phyloP scores from a whole-genome alignment of 2,113 vertebrate species.

The Sorex araneus region DNA sequence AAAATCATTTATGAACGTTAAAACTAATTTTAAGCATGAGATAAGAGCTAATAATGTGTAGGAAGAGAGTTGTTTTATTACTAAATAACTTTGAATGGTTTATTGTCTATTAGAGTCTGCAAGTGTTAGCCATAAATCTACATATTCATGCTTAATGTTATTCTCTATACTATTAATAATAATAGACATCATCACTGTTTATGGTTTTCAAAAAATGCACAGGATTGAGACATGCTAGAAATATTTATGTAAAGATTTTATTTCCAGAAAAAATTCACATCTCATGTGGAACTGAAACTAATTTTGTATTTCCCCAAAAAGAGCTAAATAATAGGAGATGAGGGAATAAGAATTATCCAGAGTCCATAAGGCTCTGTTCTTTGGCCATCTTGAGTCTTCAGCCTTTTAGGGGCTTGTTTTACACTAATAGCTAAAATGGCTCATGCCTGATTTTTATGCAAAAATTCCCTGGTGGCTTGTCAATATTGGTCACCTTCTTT shows the following conservation, averaged over 20 bases:
- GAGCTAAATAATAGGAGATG: background rate
- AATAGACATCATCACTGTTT: background rate
- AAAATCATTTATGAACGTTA: background rate
- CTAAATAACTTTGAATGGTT: background rate
- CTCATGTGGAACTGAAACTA: background rate
- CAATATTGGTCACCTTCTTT: background rate
- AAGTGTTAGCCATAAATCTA: background rate
- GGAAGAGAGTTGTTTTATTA: background rate
- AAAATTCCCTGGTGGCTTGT: background rate
- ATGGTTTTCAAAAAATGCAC: background rate
- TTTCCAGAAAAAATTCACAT: slow-evolving; percentile 5
- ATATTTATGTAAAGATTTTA: background rate
- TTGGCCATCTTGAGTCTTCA: background rate
- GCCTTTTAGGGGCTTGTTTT: background rate
- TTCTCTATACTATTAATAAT: background rate
- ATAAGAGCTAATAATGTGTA: background rate
- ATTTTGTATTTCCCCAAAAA: background rate
- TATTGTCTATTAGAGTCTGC: background rate
- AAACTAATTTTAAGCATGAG: slow-evolving; percentile 19
- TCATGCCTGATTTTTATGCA: background rate
- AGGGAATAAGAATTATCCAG: background rate
- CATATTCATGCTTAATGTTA: background rate
- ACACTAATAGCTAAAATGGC: background rate
- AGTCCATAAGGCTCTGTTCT: background rate
- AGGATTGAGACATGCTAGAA: background rate